Evolutionary conservation across 2,797 vertebrate species (phyloP).

Genomic region (Molossus molossus): DNA sequence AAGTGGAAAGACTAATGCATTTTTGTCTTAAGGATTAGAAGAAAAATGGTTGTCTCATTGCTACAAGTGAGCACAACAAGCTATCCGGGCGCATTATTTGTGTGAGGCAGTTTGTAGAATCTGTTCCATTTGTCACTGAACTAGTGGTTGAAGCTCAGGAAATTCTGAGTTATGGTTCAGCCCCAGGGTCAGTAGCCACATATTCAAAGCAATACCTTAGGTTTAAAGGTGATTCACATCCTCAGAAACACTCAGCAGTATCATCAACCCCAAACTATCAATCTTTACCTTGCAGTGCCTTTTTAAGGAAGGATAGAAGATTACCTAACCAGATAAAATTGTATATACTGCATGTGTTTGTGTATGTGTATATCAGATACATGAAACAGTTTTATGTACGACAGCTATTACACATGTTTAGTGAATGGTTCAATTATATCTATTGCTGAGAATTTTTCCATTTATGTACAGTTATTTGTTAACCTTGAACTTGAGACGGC

Average conservation of each 20-base stretch:
- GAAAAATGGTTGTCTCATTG: conserved; percentile 87
- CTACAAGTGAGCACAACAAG: conserved; percentile 82
- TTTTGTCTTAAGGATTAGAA: conserved; percentile 86
- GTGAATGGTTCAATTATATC: not conserved
- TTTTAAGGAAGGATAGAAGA: not conserved
- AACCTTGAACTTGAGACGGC: not conserved
- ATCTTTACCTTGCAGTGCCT: not conserved
- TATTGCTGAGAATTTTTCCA: not conserved
- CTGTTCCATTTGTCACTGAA: conserved; percentile 85
- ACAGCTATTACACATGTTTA: not conserved
- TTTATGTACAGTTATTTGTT: not conserved
- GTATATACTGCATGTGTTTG: not conserved
- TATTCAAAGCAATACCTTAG: conserved; percentile 72
- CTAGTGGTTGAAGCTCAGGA: conserved; percentile 77
- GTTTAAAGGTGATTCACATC: conserved; percentile 74
- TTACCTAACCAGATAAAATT: not conserved
- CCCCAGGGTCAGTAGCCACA: conserved; percentile 67
- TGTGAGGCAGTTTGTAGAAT: conserved; percentile 79
- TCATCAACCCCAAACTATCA: not conserved
- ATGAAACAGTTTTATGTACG: not conserved
- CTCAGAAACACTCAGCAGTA: conserved; percentile 23
- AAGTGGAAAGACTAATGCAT: conserved; percentile 79
- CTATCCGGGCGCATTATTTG: conserved; percentile 84
- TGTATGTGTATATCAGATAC: not conserved
- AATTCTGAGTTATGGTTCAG: conserved; percentile 80